Conservation (phyloP, 2,113 vertebrate species). For the Leucopsar rothschildi region DNA sequence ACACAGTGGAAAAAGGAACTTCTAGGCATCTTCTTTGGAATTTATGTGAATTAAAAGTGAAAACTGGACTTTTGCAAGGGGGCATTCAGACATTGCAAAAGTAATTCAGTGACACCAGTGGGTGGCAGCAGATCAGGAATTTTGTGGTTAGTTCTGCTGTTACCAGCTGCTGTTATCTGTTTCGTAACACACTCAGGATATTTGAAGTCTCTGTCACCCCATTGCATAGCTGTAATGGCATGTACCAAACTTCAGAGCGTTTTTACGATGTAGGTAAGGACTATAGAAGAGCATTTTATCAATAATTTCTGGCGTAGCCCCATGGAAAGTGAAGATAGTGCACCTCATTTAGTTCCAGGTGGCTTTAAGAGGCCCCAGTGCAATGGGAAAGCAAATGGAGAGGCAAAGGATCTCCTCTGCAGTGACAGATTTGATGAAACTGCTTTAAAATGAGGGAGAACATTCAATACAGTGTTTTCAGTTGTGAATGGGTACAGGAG, state of each 20-base stretch:
- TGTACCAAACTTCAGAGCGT: neutral
- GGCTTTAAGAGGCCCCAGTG: neutral
- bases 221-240: neutral
- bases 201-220: neutral
- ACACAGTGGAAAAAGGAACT: neutral
- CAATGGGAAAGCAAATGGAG: neutral
- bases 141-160: neutral
- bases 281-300: neutral
- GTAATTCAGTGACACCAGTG: accelerated
- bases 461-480: neutral
- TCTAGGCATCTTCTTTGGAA: neutral
- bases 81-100: neutral
- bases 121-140: neutral
- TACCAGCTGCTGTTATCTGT: neutral
- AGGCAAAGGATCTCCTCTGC: neutral
- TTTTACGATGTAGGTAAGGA: neutral
- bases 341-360: neutral
- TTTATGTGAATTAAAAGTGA: neutral
- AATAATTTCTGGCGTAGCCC: neutral
- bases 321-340: neutral
- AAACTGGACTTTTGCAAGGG: neutral
- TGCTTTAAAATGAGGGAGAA: neutral
- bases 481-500: neutral
- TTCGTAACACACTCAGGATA: neutral
- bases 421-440: neutral